Base-by-base conservation (phyloP, 2,797 vertebrate genomes). In the Austrolebias charrua region DNA sequence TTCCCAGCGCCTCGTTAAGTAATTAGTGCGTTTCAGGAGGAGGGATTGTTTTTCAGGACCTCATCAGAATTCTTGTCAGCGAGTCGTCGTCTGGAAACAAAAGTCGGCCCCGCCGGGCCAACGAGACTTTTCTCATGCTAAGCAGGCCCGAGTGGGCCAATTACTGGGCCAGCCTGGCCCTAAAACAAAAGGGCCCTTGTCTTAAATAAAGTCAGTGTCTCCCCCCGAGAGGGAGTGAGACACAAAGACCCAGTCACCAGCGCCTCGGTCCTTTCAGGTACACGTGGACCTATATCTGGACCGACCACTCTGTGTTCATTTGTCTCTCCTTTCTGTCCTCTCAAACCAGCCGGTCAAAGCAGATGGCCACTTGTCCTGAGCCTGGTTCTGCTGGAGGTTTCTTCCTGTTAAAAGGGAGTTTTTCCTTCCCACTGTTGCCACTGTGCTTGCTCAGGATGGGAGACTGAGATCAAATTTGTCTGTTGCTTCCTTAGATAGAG, bases 21-120 rank as follows among this genome's bases (percentile, higher is more conserved):
- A 95, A 96, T 96, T 96, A 95, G 94, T 89, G 93, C 92, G 92
- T 94, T 93, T 94, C 92, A 89, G 92, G 94, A 94, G 69, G 79
- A 61, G 70, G 75, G 60, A 73, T 58, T 62, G 52, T 50, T 55
- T 60, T 54, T 74, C 94, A 92, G 83, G 89, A 91, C 92, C 94
- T 95, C 92, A 95, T 96, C 94, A 93, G 94, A 96, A 97, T 98
- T 97, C 95, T 92, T 94, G 96, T 96, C 95, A 95, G 92, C 92
- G 79, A 90, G 59, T 69, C 57, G 54, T 93, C 92, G 92, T 92
- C 94, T 76, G 47, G 73, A 83, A 86, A 87, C 86, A 86, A 87
- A 80, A 79, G 86, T 86, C 94, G 94, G 94, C 92, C 89, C 91
- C 92, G 95, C 90, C 88, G 89, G 81, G 78, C 94, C 92, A 91